Evolutionary conservation across 2,113 vertebrate genomes (phyloP).

Genomic region (Natator depressus): DNA sequence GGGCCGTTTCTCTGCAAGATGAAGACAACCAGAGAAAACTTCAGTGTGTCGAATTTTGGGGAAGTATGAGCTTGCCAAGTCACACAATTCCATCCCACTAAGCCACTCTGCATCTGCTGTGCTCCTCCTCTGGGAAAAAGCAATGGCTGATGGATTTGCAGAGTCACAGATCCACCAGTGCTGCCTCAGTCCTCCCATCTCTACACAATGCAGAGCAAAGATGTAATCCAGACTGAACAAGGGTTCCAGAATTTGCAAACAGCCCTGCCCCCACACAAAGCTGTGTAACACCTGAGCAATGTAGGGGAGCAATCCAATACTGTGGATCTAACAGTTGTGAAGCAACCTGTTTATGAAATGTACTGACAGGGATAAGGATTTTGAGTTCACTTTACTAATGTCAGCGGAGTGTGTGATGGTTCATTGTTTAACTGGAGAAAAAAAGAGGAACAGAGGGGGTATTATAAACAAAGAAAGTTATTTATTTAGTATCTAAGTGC

Average conservation of each 20-base stretch:
- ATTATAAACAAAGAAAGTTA: no score
- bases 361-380: no score
- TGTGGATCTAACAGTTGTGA: no score
- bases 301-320: no score
- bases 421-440: no score
- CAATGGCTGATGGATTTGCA: neutral
- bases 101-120: neutral
- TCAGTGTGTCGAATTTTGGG: neutral
- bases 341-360: no score
- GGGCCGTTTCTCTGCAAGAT: neutral
- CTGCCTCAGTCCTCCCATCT: neutral
- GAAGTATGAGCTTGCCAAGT: neutral
- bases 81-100: accelerated
- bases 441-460: no score
- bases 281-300: neutral
- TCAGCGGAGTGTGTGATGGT: no score
- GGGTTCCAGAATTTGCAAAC: no score
- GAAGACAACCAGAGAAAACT: neutral
- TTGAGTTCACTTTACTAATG: no score
- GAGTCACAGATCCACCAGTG: neutral
- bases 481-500: no score
- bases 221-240: neutral
- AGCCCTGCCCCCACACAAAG: neutral
- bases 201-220: neutral
- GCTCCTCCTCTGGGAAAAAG: neutral